Conservation (phyloP, 2,797 vertebrate genomes). For the Micropoecilia bifurca region DNA sequence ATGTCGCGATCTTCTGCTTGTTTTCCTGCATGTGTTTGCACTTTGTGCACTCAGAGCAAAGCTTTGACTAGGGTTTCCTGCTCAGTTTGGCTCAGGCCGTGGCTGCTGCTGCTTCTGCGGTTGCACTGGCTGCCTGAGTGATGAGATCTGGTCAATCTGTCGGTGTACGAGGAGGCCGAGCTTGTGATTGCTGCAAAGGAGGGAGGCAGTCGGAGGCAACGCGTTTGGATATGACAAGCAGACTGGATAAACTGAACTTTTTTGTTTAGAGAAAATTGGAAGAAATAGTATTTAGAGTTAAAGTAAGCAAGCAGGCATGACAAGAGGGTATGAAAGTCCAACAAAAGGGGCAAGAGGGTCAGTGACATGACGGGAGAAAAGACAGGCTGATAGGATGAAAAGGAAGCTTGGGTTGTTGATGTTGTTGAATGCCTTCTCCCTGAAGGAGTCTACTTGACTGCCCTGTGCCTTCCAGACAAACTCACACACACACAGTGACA, state of each 20-base stretch:
- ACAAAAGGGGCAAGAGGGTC: constrained; percentile 25
- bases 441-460: constrained; percentile 49
- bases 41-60: constrained; percentile 43
- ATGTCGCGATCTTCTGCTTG: constrained; percentile 50
- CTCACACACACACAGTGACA: constrained; percentile 24
- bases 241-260: not conserved
- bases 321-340: constrained; percentile 30
- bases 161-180: constrained; percentile 25
- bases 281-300: constrained; percentile 14
- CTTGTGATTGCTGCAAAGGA: constrained; percentile 14
- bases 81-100: constrained; percentile 31
- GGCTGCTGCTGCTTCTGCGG: constrained; percentile 44
- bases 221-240: not conserved
- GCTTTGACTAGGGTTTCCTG: constrained; percentile 40
- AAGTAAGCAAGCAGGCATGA: constrained; percentile 22
- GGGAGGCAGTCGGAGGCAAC: not conserved
- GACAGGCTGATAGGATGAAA: constrained; percentile 27
- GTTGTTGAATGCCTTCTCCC: constrained; percentile 47
- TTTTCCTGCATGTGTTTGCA: constrained; percentile 62
- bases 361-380: constrained; percentile 29
- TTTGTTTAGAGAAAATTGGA: not conserved
- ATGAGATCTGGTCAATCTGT: constrained; percentile 37
- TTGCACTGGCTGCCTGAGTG: constrained; percentile 20
- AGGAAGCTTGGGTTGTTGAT: not conserved
- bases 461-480: constrained; percentile 21